Percentiles rank a stretch among this genome's conserved stretches.
Conservation (phyloP, 1,140 invertebrate species). For the Helicoverpa zea region DNA sequence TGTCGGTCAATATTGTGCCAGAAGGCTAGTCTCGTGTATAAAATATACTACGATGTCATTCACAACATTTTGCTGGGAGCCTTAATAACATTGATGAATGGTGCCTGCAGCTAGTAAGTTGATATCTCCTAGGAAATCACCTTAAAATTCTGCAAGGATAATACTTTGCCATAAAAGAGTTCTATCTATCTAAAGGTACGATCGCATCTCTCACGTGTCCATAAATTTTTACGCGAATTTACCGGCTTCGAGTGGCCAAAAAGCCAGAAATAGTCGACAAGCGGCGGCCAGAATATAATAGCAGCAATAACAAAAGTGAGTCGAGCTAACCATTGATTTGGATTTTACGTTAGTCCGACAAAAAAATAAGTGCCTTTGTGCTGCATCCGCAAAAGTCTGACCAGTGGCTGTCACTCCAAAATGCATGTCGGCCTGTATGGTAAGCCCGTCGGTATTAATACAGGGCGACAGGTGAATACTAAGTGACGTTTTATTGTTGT, state of each 20-base stretch:
- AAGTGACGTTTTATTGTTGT: constrained; percentile 75
- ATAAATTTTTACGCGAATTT: constrained; percentile 75
- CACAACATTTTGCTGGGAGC: constrained; percentile 27
- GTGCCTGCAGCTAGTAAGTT: constrained; percentile 3
- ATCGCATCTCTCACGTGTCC: constrained; percentile 64
- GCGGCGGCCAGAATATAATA: constrained; percentile 72
- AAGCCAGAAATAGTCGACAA: constrained; percentile 58
- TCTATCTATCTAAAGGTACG: constrained; percentile 39
- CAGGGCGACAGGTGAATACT: constrained; percentile 74
- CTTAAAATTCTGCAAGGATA: background rate
- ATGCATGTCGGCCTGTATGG: constrained; percentile 65
- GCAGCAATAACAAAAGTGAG: constrained; percentile 82
- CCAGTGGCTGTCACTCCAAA: constrained; percentile 68
- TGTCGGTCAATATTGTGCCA: constrained; percentile 54
- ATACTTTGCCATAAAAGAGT: background rate
- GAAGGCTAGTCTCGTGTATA: constrained; percentile 26
- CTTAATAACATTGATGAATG: constrained; percentile 40
- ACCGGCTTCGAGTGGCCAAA: constrained; percentile 63
- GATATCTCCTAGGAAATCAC: constrained; percentile 38
- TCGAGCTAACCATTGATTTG: constrained; percentile 83
- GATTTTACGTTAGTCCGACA: constrained; percentile 75
- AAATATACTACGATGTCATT: constrained; percentile 25
- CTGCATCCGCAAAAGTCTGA: constrained; percentile 76
- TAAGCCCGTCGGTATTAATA: constrained; percentile 73
- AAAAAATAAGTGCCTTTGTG: constrained; percentile 81